Conservation (phyloP, 2,113 vertebrate genomes). For the Anarrhichthys ocellatus region DNA sequence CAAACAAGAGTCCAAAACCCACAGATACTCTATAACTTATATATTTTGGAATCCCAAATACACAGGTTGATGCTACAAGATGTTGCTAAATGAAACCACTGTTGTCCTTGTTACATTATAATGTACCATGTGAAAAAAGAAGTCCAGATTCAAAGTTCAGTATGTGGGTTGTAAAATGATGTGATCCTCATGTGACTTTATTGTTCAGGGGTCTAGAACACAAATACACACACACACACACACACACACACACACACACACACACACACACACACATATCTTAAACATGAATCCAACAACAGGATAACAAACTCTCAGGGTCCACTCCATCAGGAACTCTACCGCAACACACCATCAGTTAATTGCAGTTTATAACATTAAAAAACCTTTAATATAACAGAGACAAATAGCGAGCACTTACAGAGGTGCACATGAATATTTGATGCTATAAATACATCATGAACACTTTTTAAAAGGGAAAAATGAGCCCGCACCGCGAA, state of each 20-base stretch:
- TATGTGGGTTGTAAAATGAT: not conserved
- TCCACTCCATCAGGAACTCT: not conserved
- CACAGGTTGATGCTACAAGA: not conserved
- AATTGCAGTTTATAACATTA: conserved; percentile 17
- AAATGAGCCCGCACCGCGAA: not conserved
- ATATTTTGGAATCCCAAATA: not conserved
- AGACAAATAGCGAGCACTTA: conserved; percentile 15
- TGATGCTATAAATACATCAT: conserved; percentile 45
- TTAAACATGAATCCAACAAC: not conserved
- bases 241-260: conserved; percentile 7
- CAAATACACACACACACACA: not conserved
- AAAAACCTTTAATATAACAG: conserved; percentile 7
- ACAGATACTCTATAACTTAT: not conserved
- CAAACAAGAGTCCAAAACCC: not conserved
- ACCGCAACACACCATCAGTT: not conserved
- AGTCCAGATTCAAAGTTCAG: not conserved
- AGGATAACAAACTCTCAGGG: not conserved
- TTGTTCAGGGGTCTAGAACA: not conserved
- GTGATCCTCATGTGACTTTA: conserved; percentile 29
- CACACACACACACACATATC: not conserved
- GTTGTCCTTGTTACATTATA: not conserved
- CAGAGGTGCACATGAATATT: conserved; percentile 49
- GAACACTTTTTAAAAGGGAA: conserved; percentile 28
- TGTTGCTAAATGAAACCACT: not conserved
- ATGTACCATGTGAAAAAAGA: not conserved